phyloP scores from a whole-genome alignment of 2,797 vertebrate species.

The Hypotaenidia philippensis region DNA sequence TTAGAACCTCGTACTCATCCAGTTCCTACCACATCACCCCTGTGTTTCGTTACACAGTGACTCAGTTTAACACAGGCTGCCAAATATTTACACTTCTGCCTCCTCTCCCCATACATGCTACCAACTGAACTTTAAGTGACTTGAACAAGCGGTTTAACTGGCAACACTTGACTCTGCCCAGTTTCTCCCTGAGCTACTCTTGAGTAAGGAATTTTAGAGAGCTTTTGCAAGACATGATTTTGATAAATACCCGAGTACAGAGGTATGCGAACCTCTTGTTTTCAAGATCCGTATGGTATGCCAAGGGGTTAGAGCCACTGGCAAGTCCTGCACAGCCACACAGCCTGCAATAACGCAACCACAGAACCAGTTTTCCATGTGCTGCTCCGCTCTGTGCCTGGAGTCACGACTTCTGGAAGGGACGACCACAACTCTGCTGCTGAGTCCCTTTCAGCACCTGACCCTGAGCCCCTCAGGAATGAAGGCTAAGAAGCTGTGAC shows the following conservation, averaged over 20 bases:
- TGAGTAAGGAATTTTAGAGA: not conserved
- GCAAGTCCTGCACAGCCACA: not conserved
- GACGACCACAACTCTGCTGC: rapidly evolving
- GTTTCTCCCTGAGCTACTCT: not conserved
- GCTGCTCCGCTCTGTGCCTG: not conserved
- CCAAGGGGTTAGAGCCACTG: not conserved
- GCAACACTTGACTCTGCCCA: not conserved
- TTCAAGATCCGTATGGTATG: not conserved
- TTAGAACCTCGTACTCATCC: not conserved
- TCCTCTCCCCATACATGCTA: not conserved
- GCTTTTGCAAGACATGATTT: not conserved
- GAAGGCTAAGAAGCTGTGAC: not conserved
- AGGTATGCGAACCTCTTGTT: not conserved
- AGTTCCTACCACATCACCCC: not conserved
- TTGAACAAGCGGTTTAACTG: not conserved
- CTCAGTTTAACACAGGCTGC: not conserved
- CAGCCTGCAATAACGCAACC: not conserved
- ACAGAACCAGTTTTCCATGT: not conserved
- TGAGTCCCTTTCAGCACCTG: not conserved
- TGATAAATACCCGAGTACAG: not conserved
- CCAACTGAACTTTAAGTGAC: not conserved
- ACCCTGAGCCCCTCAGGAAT: not conserved
- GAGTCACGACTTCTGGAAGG: not conserved
- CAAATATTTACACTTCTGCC: not conserved
- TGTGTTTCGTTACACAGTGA: not conserved